Conservation (phyloP, 2,113 vertebrate genomes). For the Microcebus jonahi region DNA sequence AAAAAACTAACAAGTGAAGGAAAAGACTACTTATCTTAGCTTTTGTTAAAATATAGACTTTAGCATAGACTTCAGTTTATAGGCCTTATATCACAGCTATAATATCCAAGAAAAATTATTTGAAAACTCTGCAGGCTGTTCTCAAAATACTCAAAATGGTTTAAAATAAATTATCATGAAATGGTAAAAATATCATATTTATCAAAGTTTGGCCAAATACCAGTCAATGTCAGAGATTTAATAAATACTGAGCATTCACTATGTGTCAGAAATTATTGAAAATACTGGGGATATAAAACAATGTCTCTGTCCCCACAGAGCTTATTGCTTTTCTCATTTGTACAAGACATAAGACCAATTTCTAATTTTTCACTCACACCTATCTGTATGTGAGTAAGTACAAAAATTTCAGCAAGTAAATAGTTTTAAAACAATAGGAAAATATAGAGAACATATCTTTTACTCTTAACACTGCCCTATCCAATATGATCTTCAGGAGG, state of each 20-base stretch:
- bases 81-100: background rate
- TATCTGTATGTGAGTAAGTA: background rate
- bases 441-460: background rate
- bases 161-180: background rate
- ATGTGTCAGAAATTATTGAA: background rate
- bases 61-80: background rate
- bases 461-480: background rate
- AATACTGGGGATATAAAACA: background rate
- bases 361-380: background rate
- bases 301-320: no score
- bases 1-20: background rate
- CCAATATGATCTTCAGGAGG: background rate
- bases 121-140: background rate
- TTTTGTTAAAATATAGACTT: slow-evolving; percentile 12
- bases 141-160: background rate
- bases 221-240: background rate
- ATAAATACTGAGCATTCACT: background rate
- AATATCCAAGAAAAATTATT: slow-evolving; percentile 12
- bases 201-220: background rate
- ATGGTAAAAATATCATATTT: background rate
- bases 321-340: background rate
- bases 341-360: background rate
- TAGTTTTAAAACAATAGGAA: background rate
- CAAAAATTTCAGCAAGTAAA: background rate
- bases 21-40: background rate